Percentiles rank a stretch among this genome's conserved stretches.
phyloP scores from a whole-genome alignment of 1,140 invertebrate species.

The Dolichoris vasculosae region DNA sequence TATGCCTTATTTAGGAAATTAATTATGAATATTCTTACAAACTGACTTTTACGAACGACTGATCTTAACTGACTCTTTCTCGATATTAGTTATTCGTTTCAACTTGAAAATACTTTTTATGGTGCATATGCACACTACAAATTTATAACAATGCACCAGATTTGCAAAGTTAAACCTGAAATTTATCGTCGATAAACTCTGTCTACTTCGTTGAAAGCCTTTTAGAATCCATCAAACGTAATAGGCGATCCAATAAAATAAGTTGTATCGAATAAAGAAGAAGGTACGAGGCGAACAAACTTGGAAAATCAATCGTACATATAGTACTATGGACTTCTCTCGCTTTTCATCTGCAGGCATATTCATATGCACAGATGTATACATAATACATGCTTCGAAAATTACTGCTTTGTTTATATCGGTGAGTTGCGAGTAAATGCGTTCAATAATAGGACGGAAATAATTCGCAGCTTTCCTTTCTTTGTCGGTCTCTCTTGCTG shows the following conservation, averaged over 20 bases:
- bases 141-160: not conserved
- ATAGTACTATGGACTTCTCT: not conserved
- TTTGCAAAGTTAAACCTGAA: not conserved
- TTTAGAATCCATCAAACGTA: not conserved
- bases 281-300: not conserved
- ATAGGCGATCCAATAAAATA: not conserved
- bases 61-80: too few species aligned
- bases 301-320: constrained; percentile 42
- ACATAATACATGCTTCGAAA: constrained; percentile 21
- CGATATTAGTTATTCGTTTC: too few species aligned
- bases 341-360: not conserved
- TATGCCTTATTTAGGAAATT: not conserved
- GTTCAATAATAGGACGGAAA: constrained; percentile 55
- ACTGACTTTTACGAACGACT: too few species aligned
- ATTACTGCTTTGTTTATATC: constrained; percentile 46
- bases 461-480: constrained; percentile 50
- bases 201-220: not conserved
- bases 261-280: not conserved
- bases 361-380: not conserved
- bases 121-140: not conserved
- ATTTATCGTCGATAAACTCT: not conserved
- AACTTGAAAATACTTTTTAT: too few species aligned
- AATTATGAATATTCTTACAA: not conserved
- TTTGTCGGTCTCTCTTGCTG: not conserved
- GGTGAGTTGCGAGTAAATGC: not conserved